These are phyloP conservation scores for Myodes glareolus DNA, from an alignment of 2,113 vertebrate species.

Conservation along the genomic window DNA sequence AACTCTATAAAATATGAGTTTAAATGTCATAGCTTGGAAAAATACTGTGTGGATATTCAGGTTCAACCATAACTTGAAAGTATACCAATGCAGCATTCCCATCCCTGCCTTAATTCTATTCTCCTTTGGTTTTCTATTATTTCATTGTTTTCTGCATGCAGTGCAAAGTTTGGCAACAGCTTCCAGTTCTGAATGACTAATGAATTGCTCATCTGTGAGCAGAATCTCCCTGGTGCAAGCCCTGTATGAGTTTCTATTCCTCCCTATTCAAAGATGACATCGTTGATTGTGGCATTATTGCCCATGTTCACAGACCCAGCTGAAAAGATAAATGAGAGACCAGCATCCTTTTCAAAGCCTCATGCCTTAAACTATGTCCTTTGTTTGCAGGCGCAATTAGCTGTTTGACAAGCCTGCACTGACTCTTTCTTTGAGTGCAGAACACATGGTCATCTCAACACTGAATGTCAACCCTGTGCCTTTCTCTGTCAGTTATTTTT, in stretches of 20 bases:
- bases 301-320: constrained; percentile 65
- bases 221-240: constrained; percentile 74
- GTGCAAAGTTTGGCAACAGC: constrained; percentile 67
- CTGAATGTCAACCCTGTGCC: constrained; percentile 53
- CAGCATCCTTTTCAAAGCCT: constrained; percentile 69
- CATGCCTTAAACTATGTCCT: constrained; percentile 61
- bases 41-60: constrained; percentile 28
- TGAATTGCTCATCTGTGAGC: constrained; percentile 75
- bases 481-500: constrained; percentile 60
- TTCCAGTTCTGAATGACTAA: constrained; percentile 73
- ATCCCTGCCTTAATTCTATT: constrained; percentile 38
- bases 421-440: constrained; percentile 49
- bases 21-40: constrained; percentile 39
- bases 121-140: constrained; percentile 56
- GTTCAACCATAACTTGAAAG: constrained; percentile 10
- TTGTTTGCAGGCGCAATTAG: constrained; percentile 67
- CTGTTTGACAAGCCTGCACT: constrained; percentile 68
- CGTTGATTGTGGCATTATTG: constrained; percentile 67
- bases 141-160: constrained; percentile 66
- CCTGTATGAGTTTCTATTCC: constrained; percentile 65
- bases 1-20: not conserved
- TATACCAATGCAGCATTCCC: not conserved
- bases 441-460: constrained; percentile 32
- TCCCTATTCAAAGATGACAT: constrained; percentile 71
- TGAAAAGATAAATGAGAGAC: constrained; percentile 74